Percentiles rank a stretch among this genome's conserved stretches.
phyloP scores from a whole-genome alignment of 1,140 invertebrate genomes.

The Papilio polyxenes region DNA sequence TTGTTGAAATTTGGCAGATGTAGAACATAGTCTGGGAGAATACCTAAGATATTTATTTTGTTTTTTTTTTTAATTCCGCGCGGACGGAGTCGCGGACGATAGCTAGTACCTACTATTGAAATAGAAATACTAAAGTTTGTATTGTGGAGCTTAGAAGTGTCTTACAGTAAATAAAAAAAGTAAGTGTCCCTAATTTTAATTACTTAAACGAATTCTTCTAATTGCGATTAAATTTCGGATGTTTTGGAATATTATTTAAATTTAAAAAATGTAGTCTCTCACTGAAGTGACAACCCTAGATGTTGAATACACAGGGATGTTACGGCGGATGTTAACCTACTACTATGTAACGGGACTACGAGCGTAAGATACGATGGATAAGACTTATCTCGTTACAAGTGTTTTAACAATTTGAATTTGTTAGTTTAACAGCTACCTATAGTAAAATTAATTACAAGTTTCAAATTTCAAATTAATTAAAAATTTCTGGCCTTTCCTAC shows the following conservation, averaged over 20 bases:
- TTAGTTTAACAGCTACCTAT: too few relatives aligned
- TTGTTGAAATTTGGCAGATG: too few relatives aligned
- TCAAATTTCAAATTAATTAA: too few relatives aligned
- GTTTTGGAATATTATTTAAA: not conserved
- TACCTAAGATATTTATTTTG: too few relatives aligned
- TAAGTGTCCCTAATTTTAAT: not conserved
- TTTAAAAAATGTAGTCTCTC: not conserved
- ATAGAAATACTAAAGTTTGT: not conserved
- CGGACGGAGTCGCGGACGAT: too few relatives aligned
- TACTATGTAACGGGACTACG: slow-evolving; percentile 55
- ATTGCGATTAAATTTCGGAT: too few relatives aligned
- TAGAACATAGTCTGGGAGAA: too few relatives aligned
- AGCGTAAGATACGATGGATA: slow-evolving; percentile 45
- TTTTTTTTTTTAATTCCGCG: too few relatives aligned
- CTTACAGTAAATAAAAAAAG: not conserved
- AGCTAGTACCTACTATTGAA: too few relatives aligned
- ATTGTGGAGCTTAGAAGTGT: not conserved
- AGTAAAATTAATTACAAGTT: too few relatives aligned
- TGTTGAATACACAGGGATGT: slow-evolving; percentile 53
- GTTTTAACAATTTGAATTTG: not conserved
- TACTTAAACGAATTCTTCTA: not conserved
- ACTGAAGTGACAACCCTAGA: slow-evolving; percentile 45
- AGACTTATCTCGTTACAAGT: slow-evolving; percentile 10
- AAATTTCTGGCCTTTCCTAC: too few relatives aligned
- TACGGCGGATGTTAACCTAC: slow-evolving; percentile 55